phyloP scores from a whole-genome alignment of 2,888 invertebrate genomes.

The Ctenicera cuprea region DNA sequence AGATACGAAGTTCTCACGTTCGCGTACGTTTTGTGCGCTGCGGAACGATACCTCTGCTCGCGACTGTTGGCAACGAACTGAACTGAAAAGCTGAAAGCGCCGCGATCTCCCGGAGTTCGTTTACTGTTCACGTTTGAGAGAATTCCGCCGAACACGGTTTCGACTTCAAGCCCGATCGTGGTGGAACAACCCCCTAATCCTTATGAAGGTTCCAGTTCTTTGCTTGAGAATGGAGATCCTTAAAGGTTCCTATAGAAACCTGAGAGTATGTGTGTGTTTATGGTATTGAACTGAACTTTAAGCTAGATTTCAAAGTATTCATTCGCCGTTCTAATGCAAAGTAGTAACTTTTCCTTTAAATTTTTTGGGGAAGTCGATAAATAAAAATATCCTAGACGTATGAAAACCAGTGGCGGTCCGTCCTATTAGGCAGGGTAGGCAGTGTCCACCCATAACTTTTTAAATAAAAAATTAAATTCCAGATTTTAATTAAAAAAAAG shows the following conservation, averaged over 20 bases:
- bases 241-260: neutral
- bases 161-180: conserved; percentile 42
- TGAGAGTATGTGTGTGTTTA: neutral
- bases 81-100: conserved; percentile 46
- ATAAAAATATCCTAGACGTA: too few relatives aligned
- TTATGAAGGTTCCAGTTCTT: conserved; percentile 18
- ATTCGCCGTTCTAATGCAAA: neutral
- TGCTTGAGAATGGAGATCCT: conserved; percentile 9
- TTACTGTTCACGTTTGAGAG: conserved; percentile 37
- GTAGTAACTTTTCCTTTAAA: too few relatives aligned
- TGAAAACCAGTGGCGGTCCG: too few relatives aligned
- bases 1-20: conserved; percentile 38
- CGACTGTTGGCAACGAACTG: conserved; percentile 57
- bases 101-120: conserved; percentile 38
- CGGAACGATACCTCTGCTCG: conserved; percentile 44
- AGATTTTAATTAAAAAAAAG: too few relatives aligned
- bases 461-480: too few relatives aligned
- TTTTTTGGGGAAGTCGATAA: too few relatives aligned
- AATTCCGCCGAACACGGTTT: conserved; percentile 43
- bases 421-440: too few relatives aligned
- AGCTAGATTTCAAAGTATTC: too few relatives aligned
- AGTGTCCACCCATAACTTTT: too few relatives aligned
- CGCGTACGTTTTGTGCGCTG: conserved; percentile 45
- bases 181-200: conserved; percentile 28
- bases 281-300: too few relatives aligned